Evolutionary conservation across 2,797 vertebrate genomes (phyloP).

Genomic region (Gambusia yucatana): DNA sequence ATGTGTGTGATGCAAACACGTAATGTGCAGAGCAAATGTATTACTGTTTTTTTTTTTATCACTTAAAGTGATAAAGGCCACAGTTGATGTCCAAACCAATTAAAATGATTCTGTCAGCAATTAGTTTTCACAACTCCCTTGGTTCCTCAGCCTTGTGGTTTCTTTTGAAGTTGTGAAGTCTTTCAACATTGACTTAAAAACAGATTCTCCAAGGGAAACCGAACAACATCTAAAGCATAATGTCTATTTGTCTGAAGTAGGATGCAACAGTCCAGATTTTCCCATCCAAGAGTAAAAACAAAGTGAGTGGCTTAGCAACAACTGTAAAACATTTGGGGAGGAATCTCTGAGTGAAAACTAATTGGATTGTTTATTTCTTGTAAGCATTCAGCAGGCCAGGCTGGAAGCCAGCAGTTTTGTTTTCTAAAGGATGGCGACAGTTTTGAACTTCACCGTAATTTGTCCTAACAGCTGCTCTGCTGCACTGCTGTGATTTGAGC

Average conservation of each 20-base stretch:
- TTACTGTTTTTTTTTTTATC: not conserved
- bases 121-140: not conserved
- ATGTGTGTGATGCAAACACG: not conserved
- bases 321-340: constrained; percentile 45
- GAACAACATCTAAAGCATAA: constrained; percentile 20
- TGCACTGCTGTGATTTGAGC: constrained; percentile 26
- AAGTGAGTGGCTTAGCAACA: constrained; percentile 44
- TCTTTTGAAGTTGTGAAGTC: not conserved
- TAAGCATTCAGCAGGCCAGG: constrained; percentile 36
- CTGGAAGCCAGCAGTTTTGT: constrained; percentile 54
- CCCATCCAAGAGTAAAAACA: constrained; percentile 36
- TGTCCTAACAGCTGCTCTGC: constrained; percentile 31
- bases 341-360: constrained; percentile 49
- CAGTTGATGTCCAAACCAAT: not conserved
- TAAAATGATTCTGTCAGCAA: not conserved
- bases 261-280: constrained; percentile 48
- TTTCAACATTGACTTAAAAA: constrained; percentile 13
- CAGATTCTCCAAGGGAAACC: constrained; percentile 35
- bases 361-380: constrained; percentile 51
- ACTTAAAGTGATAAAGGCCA: not conserved
- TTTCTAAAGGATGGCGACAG: constrained; percentile 37
- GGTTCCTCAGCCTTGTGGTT: not conserved
- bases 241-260: constrained; percentile 13
- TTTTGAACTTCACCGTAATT: constrained; percentile 34
- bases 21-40: not conserved